Percentiles rank a stretch among this genome's conserved stretches.
Evolutionary conservation across 2,888 invertebrate genomes (phyloP).

Genomic region (Drosophila suboccidentalis): DNA sequence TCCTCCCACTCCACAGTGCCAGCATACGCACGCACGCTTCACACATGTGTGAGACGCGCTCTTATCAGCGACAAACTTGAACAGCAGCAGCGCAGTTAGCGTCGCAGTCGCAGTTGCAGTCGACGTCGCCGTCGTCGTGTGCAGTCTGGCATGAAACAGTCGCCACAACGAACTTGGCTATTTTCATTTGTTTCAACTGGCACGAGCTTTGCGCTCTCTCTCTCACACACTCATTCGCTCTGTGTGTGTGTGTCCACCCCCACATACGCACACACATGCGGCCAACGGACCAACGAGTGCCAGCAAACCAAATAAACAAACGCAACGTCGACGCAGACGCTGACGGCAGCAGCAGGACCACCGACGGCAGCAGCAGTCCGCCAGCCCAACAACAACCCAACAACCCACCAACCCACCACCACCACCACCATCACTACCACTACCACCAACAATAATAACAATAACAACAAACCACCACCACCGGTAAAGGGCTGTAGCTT

Average conservation of each 20-base stretch:
- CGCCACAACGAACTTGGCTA: conserved; percentile 61
- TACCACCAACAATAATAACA: conserved; percentile 41
- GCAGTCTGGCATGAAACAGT: conserved; percentile 51
- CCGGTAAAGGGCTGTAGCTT: conserved; percentile 36
- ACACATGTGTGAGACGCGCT: conserved; percentile 44
- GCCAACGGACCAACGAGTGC: conserved; percentile 64
- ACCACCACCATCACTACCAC: conserved; percentile 40
- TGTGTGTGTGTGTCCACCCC: conserved; percentile 71
- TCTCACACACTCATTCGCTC: background rate
- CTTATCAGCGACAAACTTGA: conserved; percentile 50
- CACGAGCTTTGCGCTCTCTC: conserved; percentile 37
- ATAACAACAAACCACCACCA: conserved; percentile 62
- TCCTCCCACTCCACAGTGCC: background rate
- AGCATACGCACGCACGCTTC: conserved; percentile 18
- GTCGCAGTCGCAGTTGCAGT: conserved; percentile 26
- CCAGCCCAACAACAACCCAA: conserved; percentile 42
- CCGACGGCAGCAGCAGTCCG: conserved; percentile 28
- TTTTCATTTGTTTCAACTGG: conserved; percentile 65
- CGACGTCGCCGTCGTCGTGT: conserved; percentile 31
- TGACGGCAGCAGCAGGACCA: conserved; percentile 20
- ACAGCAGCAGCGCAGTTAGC: conserved; percentile 23
- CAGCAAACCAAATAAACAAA: conserved; percentile 63
- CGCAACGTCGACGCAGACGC: conserved; percentile 38
- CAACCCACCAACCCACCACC: conserved; percentile 48
- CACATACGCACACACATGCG: conserved; percentile 74